Conservation (phyloP, 1,140 invertebrate genomes). For the Caenorhabditis latens region DNA sequence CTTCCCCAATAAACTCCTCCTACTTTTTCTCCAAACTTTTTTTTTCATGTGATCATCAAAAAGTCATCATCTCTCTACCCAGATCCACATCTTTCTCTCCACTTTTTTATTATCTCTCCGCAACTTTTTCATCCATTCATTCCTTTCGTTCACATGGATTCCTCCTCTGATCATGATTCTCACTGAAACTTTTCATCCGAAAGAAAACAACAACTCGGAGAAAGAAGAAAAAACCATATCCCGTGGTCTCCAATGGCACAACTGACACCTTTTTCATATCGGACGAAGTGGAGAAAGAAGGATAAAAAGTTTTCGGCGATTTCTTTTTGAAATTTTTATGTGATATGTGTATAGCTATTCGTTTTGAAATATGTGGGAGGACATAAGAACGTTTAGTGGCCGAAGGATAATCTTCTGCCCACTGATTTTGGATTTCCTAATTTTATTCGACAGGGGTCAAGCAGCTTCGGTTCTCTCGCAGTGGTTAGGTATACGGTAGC, state of each 20-base stretch:
- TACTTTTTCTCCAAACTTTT: background rate
- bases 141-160: background rate
- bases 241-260: background rate
- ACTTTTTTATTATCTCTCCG: constrained; percentile 30
- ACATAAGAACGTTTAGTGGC: constrained; percentile 32
- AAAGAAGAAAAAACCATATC: constrained; percentile 13
- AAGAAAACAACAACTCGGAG: background rate
- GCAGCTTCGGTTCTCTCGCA: no score
- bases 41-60: constrained; percentile 37
- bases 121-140: constrained; percentile 22
- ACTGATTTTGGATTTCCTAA: background rate
- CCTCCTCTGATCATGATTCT: background rate
- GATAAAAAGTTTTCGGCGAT: constrained; percentile 50
- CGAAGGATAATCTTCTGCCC: background rate
- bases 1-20: constrained; percentile 1
- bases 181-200: background rate
- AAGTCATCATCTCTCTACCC: constrained; percentile 6
- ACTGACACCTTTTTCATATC: constrained; percentile 30
- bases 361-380: constrained; percentile 26
- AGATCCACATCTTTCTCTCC: background rate
- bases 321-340: constrained; percentile 48
- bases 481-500: no score
- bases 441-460: background rate
- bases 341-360: constrained; percentile 55
- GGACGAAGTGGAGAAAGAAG: background rate